Conservation (phyloP, 2,797 vertebrate genomes). For the Phrynocephalus vlangalii region DNA sequence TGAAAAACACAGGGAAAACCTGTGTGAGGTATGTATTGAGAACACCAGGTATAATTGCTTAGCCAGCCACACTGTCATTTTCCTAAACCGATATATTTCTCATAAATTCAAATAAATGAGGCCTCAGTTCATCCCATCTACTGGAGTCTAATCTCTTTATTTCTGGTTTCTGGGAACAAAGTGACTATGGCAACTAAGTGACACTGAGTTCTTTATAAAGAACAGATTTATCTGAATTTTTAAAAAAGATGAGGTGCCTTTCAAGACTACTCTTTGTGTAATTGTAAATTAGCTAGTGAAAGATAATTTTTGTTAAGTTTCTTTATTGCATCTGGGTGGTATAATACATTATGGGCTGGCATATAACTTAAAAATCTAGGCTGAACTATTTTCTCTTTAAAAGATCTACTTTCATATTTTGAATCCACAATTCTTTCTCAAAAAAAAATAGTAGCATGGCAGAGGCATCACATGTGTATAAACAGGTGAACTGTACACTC, state of each 20-base stretch:
- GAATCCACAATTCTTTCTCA: neutral
- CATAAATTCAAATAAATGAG: neutral
- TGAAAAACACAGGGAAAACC: too few relatives aligned
- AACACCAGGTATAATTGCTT: too few relatives aligned
- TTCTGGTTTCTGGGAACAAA: neutral
- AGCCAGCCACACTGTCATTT: neutral
- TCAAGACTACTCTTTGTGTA: neutral
- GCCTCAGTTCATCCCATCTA: neutral
- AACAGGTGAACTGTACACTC: neutral
- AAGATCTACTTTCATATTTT: neutral
- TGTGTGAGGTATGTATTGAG: too few relatives aligned
- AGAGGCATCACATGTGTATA: neutral
- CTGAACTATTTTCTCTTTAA: neutral
- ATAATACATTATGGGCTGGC: neutral
- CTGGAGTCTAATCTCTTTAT: neutral
- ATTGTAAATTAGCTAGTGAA: slow-evolving; percentile 2
- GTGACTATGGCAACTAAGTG: neutral
- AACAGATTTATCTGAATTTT: neutral
- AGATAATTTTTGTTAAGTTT: neutral
- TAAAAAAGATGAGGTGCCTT: neutral
- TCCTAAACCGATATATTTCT: neutral
- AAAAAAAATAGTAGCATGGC: neutral
- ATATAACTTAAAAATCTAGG: neutral
- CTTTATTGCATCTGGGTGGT: neutral
- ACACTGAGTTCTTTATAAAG: neutral